Conservation (phyloP, 2,797 vertebrate genomes). For the Pogoniulus pusillus region DNA sequence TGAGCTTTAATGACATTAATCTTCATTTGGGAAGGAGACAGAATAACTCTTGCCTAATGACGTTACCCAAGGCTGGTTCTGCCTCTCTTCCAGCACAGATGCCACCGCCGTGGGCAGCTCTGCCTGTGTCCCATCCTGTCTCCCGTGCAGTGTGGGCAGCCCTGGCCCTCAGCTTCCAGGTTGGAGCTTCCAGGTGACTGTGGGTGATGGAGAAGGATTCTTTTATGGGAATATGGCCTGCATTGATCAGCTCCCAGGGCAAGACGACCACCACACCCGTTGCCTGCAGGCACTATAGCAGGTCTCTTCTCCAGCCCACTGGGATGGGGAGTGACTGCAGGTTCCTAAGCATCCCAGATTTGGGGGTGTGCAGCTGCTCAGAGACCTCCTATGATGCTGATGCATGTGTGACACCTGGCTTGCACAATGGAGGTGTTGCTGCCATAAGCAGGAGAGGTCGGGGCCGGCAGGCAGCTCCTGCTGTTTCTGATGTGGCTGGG, state of each 20-base stretch:
- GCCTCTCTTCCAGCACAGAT: background rate
- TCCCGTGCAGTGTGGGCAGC: background rate
- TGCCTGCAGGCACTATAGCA: fast-evolving
- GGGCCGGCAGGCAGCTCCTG: background rate
- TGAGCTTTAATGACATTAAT: conserved; percentile 7
- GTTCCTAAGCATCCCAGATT: background rate
- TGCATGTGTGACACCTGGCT: fast-evolving
- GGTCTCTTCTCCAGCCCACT: background rate
- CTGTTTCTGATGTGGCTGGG: background rate
- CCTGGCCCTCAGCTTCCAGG: fast-evolving
- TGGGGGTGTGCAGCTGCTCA: background rate
- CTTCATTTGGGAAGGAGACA: background rate
- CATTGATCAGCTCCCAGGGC: background rate
- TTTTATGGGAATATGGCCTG: fast-evolving
- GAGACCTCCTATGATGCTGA: background rate
- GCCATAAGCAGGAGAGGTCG: fast-evolving
- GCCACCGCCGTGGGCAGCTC: background rate
- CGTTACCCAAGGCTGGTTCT: background rate
- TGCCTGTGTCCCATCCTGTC: background rate
- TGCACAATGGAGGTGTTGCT: fast-evolving
- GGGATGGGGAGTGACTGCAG: fast-evolving
- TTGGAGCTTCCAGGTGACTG: fast-evolving
- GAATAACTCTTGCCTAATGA: background rate
- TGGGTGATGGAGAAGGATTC: background rate
- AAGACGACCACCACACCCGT: background rate